Evolutionary conservation across 2,113 vertebrate species (phyloP), one percentile per base, ranked within the genome.

Genomic region (Oophaga pumilio): DNA sequence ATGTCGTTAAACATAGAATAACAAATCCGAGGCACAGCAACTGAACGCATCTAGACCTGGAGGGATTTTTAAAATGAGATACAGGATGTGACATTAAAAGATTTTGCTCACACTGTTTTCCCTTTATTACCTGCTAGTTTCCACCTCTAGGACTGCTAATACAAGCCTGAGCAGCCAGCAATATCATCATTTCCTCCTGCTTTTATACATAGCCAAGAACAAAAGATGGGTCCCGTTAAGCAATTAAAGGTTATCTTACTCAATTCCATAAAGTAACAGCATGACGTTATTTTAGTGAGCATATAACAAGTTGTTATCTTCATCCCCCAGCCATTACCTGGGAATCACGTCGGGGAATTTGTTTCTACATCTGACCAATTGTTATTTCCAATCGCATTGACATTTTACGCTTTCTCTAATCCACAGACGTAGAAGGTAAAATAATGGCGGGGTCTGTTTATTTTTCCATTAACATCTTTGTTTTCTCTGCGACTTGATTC

Each of bases 301-400:
- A 86, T 56, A 28, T 89, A 86, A 88, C 68, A 82, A 73, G 66
- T 90, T 76, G 89, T 94, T 94, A 94, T 94, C 93, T 92, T 89
- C 83, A 87, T 92, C 90, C 81, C 20, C 0, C 92, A 94, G 90
- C 84, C 88, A 92, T 93, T 94, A 93, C 84, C 84, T 85, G 56
- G 90, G 80, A 93, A 92, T 92, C 84, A 92, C 92, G 92, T 92
- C 90, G 90, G 77, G 50, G 90, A 26, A 90, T 76, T 91, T 93
- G 93, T 91, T 89, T 56, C 89, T 90, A 66, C 89, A 90, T 93
- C 92, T 89, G 90, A 92, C 79, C 84, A 90, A 85, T 91, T 91
- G 89, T 66, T 73, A 80, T 89, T 90, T 92, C 93, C 94, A 95
- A 93, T 93, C 90, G 85, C 89, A 92, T 89, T 93, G 92, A 92